Evolutionary conservation across 2,888 invertebrate genomes (phyloP).

Genomic region (Branchinecta sandiegonensis): DNA sequence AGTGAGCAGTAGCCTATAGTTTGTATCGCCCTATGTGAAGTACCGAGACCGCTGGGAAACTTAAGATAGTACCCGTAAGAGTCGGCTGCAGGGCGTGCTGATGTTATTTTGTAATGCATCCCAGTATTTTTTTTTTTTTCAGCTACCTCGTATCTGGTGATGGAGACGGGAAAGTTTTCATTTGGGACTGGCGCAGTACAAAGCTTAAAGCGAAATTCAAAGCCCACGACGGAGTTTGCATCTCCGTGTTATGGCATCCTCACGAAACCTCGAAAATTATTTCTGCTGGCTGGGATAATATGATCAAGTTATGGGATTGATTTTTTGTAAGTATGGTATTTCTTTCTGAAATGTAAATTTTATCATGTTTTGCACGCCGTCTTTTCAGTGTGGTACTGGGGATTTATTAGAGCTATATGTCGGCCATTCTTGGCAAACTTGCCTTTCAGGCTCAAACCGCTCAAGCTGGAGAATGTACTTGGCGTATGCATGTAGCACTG

Average conservation of each 20-base stretch:
- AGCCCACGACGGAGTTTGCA: slow-evolving; percentile 96
- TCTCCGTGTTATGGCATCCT: slow-evolving; percentile 90
- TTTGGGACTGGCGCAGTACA: slow-evolving; percentile 99
- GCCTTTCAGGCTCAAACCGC: no score
- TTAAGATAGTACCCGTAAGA: neutral
- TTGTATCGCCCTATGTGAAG: no score
- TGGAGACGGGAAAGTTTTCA: slow-evolving; percentile 94
- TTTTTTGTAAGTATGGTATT: slow-evolving; percentile 17
- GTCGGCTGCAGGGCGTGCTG: neutral
- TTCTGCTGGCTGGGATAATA: slow-evolving; percentile 98
- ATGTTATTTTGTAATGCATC: neutral
- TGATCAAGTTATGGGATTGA: slow-evolving; percentile 98
- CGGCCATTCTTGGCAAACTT: no score
- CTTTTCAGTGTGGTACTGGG: no score
- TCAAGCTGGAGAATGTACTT: no score
- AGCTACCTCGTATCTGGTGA: slow-evolving; percentile 95
- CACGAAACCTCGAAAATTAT: slow-evolving; percentile 93
- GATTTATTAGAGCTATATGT: no score
- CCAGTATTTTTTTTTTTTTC: slow-evolving; percentile 34
- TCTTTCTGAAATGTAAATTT: neutral
- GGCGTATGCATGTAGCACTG: no score
- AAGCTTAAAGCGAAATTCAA: slow-evolving; percentile 97
- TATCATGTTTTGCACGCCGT: no score
- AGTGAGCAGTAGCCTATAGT: no score
- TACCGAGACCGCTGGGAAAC: no score